Evolutionary conservation across 2,113 vertebrate species (phyloP), one percentile per base, ranked within the genome.

Genomic region (Candoia aspera): DNA sequence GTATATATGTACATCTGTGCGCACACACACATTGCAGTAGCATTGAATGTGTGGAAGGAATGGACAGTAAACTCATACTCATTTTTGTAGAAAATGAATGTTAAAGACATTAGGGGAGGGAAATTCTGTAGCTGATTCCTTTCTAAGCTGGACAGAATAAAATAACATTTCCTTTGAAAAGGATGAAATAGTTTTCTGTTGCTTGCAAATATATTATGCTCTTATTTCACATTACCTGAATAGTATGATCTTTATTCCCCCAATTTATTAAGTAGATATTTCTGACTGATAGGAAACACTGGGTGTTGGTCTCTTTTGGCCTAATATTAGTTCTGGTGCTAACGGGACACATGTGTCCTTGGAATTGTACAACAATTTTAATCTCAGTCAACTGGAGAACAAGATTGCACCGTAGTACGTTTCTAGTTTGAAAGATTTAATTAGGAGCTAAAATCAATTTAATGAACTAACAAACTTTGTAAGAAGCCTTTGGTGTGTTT

Each of bases 301-400:
- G 96, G 93, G 93, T 97, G 97, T 96, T 97, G 97, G 15, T 33
- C 24, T 73, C 33, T 53, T 54, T 68, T 55, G 64, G 23, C 12
- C 96, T 96, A 95, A 89, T 97, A 95, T 97, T 97, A 95, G 24
- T 91, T 96, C 97, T 96, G 97, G 97, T 98, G 97, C 97, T 97
- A 97, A 97, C 97, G 97, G 97, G 96, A 97, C 94, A 97, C 96
- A 96, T 96, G 97, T 97, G 97, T 97, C 97, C 96, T 97, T 97
- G 94, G 83, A 93, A 95, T 92, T 92, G 89, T 94, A 93, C 90
- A 94, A 91, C 57, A 90, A 91, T 94, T 13, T 24, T 94, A 92
- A 91, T 96, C 92, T 93, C 93, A 97, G 95, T 73, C 89, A 88
- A 86, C 87, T 58, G 55, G 86, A 5, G 2, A 91, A 64, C 93